Percentiles rank a stretch among this genome's conserved stretches.
Conservation (phyloP, 2,888 invertebrate genomes). For the Mesorhabditis sp. region DNA sequence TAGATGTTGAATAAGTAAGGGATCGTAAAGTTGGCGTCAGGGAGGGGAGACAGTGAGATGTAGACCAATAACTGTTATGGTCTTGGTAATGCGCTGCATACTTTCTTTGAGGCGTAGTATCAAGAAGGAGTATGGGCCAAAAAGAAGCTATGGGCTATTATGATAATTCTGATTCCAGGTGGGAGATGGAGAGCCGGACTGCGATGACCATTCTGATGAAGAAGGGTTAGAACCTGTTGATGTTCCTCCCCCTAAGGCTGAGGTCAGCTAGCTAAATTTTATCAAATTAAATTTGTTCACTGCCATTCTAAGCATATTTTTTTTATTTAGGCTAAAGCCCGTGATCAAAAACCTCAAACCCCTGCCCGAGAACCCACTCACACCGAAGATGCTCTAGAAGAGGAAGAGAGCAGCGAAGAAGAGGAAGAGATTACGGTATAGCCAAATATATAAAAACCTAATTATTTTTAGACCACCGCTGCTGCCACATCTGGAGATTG, state of each 20-base stretch:
- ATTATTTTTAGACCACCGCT: not conserved
- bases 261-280: not conserved
- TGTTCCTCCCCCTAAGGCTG: not conserved
- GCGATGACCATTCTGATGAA: slow-evolving; percentile 46
- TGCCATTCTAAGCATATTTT: not conserved
- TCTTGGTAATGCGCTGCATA: no score
- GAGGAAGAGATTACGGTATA: not conserved
- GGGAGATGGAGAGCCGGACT: slow-evolving; percentile 53
- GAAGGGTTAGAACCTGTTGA: not conserved
- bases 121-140: no score
- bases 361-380: not conserved
- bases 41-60: no score
- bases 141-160: no score
- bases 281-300: not conserved
- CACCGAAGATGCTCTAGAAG: not conserved
- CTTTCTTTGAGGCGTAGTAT: no score
- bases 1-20: no score
- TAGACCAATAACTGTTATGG: no score
- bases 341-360: not conserved
- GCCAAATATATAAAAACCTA: not conserved
- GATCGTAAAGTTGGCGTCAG: no score
- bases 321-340: not conserved
- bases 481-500: not conserved
- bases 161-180: slow-evolving; percentile 1
- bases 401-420: slow-evolving; percentile 19